phyloP scores from a whole-genome alignment of 2,888 invertebrate genomes.

The Eupeodes luniger region DNA sequence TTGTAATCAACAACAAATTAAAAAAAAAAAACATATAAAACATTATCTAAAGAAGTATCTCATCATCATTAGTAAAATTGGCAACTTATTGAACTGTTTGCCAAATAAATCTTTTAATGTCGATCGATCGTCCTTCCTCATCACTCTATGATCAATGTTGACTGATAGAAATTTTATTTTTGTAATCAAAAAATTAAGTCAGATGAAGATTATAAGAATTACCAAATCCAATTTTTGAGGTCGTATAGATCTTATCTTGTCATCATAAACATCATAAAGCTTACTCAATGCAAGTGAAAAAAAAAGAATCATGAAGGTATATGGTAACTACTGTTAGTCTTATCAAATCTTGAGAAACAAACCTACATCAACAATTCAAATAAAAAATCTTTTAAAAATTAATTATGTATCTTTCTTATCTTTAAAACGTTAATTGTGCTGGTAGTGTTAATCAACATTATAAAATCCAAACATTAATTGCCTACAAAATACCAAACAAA shows the following conservation, averaged over 20 bases:
- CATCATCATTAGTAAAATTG: not conserved
- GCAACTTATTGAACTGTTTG: not conserved
- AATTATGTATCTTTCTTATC: conserved; percentile 27
- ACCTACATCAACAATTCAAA: not conserved
- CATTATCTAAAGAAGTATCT: not conserved
- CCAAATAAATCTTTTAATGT: not conserved
- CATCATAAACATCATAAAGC: too few species aligned
- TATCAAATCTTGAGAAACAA: not conserved
- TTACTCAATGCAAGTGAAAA: too few species aligned
- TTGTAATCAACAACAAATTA: not conserved
- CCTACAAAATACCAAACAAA: not conserved
- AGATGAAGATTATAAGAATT: not conserved
- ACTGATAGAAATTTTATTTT: not conserved
- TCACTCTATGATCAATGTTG: not conserved
- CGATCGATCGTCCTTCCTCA: not conserved
- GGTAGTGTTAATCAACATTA: not conserved
- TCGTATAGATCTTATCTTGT: not conserved
- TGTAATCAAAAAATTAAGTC: not conserved
- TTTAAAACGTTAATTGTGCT: not conserved
- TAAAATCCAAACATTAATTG: conserved; percentile 26
- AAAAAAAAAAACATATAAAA: not conserved
- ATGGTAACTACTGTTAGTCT: too few species aligned
- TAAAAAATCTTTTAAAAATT: not conserved
- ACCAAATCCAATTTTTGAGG: too few species aligned
- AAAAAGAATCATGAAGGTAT: too few species aligned